Base-by-base conservation (phyloP, 2,113 vertebrate genomes). In the Phyllostomus discolor region DNA sequence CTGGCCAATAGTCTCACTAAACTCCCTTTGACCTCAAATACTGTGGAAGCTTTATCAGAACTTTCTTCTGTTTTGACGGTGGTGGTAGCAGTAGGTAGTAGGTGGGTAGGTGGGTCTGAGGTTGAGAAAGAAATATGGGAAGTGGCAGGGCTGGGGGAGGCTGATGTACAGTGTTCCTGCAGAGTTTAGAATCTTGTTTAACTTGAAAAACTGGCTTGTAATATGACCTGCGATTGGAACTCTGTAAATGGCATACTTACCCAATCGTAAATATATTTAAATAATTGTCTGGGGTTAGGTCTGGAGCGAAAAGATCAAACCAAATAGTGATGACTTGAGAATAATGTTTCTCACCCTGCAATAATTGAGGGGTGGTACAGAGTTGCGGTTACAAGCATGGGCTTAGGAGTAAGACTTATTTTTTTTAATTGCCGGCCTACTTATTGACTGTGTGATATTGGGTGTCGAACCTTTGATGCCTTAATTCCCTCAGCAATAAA, bases 21-120 rank as follows among this genome's bases (percentile, higher is more conserved):
- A 84, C 78, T 96, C 66, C 57, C 57, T 35, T 87, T 93, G 86
- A 95, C 75, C 82, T 84, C 7, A 95, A 90, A 84, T 76, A 52
- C 76, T 78, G 35, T 46, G 26, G 69, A 90, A 43, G 28, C n/a
- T 94, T 88, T 92, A 19, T 41, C 24, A 54, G 43, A 33, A n/a
- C 19, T 73, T 82, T 87, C 12, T 33, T 26, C 5, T 26, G n/a
- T 38, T 38, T 48, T 20, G 38, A 9, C 24, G 9, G 15, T 69
- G 35, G n/a, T 54, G 17, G 8, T 31, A 31, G 31, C 22, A 2
- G 15, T 75, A 35, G 76, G 26, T 95, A 57, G 24, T 64, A 84
- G 78, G 8, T 54, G 66, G 67, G 43, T 64, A 17, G 35, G 28
- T 73, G 24, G 8, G 54, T 54, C 57, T 83, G 9, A 88, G 43